A percentile compares a stretch with the other conserved stretches of the same genome.
phyloP scores from a whole-genome alignment of 1,140 invertebrate species.

The Saccostrea cuccullata region DNA sequence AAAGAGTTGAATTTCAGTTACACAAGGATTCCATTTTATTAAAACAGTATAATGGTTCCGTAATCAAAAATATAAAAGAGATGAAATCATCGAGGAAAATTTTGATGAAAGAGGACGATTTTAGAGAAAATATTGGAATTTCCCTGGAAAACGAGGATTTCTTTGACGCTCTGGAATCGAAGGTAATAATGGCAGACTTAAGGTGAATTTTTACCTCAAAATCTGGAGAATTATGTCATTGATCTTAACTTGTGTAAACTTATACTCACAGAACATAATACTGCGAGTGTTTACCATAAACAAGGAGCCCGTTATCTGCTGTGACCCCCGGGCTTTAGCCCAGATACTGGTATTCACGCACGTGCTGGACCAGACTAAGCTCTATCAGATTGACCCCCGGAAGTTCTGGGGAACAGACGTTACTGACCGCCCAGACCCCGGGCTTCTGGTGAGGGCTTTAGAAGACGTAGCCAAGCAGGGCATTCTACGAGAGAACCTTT shows the following conservation, averaged over 20 bases:
- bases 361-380: neutral
- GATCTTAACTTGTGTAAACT: too few relatives aligned
- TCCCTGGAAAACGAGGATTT: neutral
- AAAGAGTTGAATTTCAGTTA: neutral
- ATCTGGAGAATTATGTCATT: too few relatives aligned
- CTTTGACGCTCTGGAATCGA: neutral
- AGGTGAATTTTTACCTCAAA: too few relatives aligned
- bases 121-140: neutral
- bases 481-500: neutral
- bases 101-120: neutral
- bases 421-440: neutral
- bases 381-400: neutral
- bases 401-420: neutral
- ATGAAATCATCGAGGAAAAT: neutral
- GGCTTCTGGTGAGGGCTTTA: neutral
- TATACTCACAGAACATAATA: neutral
- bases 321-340: neutral
- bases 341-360: neutral
- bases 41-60: neutral
- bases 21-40: neutral
- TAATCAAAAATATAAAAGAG: neutral
- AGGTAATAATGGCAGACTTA: neutral
- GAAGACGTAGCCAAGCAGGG: constrained; percentile 2
- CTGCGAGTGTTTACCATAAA: neutral
- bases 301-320: neutral